Percentiles rank a stretch among this genome's conserved stretches.
Evolutionary conservation across 2,888 invertebrate species (phyloP).

Genomic region (Drosophila nigritarsus): DNA sequence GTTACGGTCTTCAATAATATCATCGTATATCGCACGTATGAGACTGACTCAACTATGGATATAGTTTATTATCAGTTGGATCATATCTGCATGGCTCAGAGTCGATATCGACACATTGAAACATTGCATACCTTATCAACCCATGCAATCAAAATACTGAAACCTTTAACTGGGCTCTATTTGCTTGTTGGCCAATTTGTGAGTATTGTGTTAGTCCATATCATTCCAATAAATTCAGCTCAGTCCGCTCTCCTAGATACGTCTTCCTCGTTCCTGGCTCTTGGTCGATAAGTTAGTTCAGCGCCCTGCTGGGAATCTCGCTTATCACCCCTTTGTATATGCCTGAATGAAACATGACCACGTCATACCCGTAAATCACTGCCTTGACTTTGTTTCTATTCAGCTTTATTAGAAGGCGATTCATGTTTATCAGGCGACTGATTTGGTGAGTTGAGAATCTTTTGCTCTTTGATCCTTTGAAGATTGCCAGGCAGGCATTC

Average conservation of each 20-base stretch:
- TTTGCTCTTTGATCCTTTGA: background rate
- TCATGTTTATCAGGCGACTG: background rate
- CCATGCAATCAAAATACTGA: background rate
- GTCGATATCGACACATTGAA: background rate
- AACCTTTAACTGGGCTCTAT: background rate
- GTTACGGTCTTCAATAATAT: slow-evolving; percentile 13
- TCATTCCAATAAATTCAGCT: background rate
- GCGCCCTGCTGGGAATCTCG: background rate
- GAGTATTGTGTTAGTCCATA: background rate
- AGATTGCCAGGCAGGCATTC: background rate
- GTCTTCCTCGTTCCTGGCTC: background rate
- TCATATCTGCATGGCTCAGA: background rate
- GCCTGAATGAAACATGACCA: background rate
- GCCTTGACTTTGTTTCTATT: background rate
- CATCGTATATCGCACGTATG: background rate
- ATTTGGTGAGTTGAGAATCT: background rate
- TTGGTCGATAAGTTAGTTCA: background rate
- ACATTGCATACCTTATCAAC: background rate
- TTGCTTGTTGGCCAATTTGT: background rate
- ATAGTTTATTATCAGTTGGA: background rate
- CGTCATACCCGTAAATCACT: background rate
- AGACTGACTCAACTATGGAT: background rate
- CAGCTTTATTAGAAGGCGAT: background rate
- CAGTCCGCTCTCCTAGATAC: background rate
- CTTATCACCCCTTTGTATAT: background rate